A percentile compares a stretch with the other conserved stretches of the same genome.
Conservation (phyloP, 2,797 vertebrate species). For the Parambassis ranga region DNA sequence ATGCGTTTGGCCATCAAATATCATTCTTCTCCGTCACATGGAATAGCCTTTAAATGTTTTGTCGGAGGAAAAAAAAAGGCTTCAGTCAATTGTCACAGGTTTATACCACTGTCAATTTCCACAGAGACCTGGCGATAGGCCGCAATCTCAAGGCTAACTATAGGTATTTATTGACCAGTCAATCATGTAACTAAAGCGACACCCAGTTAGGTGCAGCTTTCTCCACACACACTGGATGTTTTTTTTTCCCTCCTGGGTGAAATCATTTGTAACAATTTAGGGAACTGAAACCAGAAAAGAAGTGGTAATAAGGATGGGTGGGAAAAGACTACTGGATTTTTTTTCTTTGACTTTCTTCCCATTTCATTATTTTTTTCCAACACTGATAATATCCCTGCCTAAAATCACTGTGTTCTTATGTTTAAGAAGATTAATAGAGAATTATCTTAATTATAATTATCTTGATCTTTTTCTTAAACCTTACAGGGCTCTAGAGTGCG, state of each 20-base stretch:
- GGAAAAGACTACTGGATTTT: background rate
- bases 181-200: constrained; percentile 8
- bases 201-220: background rate
- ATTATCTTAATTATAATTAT: no score
- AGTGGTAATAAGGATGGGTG: background rate
- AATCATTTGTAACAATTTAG: background rate
- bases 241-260: background rate
- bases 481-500: no score
- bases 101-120: background rate
- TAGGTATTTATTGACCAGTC: constrained; percentile 25
- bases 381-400: no score
- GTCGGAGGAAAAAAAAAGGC: background rate
- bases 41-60: background rate
- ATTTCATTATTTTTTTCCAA: no score
- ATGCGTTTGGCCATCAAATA: background rate
- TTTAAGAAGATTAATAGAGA: no score
- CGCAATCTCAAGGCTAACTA: constrained; percentile 2
- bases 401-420: no score
- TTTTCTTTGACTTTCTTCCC: no score
- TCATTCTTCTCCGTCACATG: background rate
- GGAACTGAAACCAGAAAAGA: background rate
- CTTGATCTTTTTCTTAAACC: no score
- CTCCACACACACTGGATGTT: background rate
- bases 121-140: background rate
- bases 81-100: background rate